These are phyloP conservation scores for Dynastes grantii DNA, from an alignment of 2,888 invertebrate genomes.

Conservation along the genomic window DNA sequence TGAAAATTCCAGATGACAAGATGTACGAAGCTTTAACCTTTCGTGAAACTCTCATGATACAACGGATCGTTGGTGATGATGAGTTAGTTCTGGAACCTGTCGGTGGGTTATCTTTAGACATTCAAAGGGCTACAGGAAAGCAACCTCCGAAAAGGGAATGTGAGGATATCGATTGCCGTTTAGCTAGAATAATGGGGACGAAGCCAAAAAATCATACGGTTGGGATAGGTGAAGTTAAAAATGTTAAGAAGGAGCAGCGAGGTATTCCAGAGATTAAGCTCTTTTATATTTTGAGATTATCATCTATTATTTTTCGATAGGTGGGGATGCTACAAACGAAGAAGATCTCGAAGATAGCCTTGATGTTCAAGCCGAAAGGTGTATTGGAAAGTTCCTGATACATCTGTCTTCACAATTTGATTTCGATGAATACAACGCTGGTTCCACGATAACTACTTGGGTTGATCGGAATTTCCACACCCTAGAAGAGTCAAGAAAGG, in stretches of 20 bases:
- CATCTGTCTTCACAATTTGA: conserved; percentile 76
- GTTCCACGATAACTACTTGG: conserved; percentile 76
- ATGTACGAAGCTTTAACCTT: conserved; percentile 73
- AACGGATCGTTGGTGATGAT: conserved; percentile 68
- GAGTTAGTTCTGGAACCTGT: conserved; percentile 58
- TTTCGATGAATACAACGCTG: conserved; percentile 73
- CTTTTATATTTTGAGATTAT: too few species aligned
- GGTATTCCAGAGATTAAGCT: background rate
- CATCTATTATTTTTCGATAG: too few species aligned
- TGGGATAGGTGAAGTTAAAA: too few species aligned
- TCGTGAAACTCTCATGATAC: conserved; percentile 73
- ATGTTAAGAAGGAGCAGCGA: background rate
- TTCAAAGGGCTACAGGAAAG: conserved; percentile 68
- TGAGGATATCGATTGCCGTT: conserved; percentile 29
- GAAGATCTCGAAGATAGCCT: conserved; percentile 67
- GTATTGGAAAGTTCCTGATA: conserved; percentile 74
- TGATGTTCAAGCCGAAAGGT: conserved; percentile 71
- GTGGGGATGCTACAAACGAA: background rate
- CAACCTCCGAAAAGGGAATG: conserved; percentile 56
- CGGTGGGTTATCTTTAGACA: conserved; percentile 69
- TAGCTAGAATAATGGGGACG: conserved; percentile 32
- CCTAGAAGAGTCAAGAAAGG: conserved; percentile 77
- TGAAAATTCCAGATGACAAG: conserved; percentile 69
- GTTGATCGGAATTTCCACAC: conserved; percentile 76
- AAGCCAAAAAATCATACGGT: too few species aligned